phyloP scores from a whole-genome alignment of 1,140 invertebrate genomes.

The Drosophila chauvacae region DNA sequence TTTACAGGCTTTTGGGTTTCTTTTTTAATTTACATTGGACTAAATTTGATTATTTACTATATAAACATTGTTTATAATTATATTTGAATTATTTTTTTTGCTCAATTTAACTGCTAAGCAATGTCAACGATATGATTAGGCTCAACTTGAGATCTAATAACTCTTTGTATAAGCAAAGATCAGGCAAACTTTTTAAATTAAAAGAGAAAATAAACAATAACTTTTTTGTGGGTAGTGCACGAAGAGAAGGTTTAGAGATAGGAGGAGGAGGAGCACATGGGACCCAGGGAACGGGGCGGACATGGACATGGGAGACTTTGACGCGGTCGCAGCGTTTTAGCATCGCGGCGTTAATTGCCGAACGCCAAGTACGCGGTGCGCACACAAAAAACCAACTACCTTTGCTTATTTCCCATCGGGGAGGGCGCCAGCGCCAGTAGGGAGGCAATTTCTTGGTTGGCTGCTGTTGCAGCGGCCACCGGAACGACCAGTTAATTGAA shows the following conservation, averaged over 20 bases:
- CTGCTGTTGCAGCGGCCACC: constrained; percentile 30
- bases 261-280: background rate
- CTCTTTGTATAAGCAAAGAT: background rate
- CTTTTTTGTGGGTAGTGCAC: background rate
- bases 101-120: background rate
- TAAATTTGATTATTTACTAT: background rate
- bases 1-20: background rate
- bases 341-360: constrained; percentile 69
- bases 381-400: constrained; percentile 59
- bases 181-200: too few relatives aligned
- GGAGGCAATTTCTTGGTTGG: constrained; percentile 53
- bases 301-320: constrained; percentile 2
- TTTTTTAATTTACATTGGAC: background rate
- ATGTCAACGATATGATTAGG: background rate
- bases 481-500: constrained; percentile 47
- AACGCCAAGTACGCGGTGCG: constrained; percentile 64
- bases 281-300: background rate
- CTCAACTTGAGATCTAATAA: background rate
- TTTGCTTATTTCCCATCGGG: constrained; percentile 3
- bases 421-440: background rate
- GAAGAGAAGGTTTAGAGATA: background rate
- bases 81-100: background rate
- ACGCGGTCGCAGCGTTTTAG: constrained; percentile 64
- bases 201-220: too few relatives aligned
- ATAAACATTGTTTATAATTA: background rate